Percentiles rank a stretch among this genome's conserved stretches.
Evolutionary conservation across 2,113 vertebrate species (phyloP).

Genomic region (Lepidothrix coronata): DNA sequence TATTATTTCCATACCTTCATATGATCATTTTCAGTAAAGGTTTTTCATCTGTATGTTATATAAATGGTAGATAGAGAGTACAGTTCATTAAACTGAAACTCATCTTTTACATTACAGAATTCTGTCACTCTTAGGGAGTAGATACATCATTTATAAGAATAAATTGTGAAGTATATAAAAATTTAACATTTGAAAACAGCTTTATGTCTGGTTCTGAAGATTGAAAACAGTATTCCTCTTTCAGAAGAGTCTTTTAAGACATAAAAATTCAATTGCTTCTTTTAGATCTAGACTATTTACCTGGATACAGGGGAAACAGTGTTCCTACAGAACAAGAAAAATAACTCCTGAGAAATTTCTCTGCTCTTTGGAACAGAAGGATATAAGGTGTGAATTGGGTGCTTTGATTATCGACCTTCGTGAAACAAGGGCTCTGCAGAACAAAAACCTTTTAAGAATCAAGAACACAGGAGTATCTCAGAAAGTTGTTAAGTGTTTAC

Average conservation of each 20-base stretch:
- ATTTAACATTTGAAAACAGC: background rate
- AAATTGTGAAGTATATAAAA: background rate
- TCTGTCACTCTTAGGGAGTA: background rate
- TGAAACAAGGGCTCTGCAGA: background rate
- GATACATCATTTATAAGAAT: background rate
- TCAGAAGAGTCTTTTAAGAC: background rate
- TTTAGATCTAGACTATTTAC: constrained; percentile 1
- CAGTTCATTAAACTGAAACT: background rate
- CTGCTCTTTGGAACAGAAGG: background rate
- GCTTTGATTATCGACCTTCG: background rate
- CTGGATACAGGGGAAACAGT: background rate
- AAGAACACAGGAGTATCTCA: background rate
- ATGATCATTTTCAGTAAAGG: background rate
- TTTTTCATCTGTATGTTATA: background rate
- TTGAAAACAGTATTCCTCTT: background rate
- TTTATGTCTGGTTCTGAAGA: background rate
- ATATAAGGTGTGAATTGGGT: background rate
- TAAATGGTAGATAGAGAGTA: background rate
- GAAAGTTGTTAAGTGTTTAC: background rate
- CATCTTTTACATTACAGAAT: background rate
- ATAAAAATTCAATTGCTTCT: background rate
- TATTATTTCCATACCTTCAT: background rate
- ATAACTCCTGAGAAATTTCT: background rate
- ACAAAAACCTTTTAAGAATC: background rate
- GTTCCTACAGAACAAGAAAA: background rate